phyloP scores from a whole-genome alignment of 1,140 invertebrate genomes.

The Calephelis nemesis region DNA sequence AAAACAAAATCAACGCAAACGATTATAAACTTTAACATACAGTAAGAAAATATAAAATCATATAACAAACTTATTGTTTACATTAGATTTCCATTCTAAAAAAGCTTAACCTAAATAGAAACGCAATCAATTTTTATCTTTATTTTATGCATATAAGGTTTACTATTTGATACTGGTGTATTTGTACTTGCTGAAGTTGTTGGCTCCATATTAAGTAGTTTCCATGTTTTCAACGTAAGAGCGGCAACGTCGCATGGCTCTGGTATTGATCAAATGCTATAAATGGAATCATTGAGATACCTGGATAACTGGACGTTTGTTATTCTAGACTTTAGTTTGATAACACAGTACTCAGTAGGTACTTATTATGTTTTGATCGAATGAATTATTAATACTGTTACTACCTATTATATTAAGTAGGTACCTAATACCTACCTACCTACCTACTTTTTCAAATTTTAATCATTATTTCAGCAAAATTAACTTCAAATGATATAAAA shows the following conservation, averaged over 20 bases:
- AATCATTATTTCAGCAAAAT: too few species aligned
- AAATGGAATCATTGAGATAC: constrained; percentile 39
- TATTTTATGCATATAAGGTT: constrained; percentile 10
- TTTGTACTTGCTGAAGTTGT: constrained; percentile 11
- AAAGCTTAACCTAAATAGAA: constrained; percentile 12
- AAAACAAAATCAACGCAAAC: constrained; percentile 26
- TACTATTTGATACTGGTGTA: background rate
- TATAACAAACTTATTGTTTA: constrained; percentile 33
- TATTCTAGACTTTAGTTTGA: constrained; percentile 6
- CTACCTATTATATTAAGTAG: too few species aligned
- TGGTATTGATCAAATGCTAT: constrained; percentile 48
- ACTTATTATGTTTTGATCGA: too few species aligned
- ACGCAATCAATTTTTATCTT: constrained; percentile 9
- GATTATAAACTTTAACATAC: constrained; percentile 20
- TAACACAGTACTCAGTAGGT: too few species aligned
- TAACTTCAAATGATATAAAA: too few species aligned
- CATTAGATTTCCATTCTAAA: constrained; percentile 30
- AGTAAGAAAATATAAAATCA: constrained; percentile 2
- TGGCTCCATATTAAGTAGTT: constrained; percentile 15
- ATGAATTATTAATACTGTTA: too few species aligned
- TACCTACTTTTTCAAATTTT: too few species aligned
- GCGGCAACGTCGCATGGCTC: constrained; percentile 45
- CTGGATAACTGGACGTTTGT: constrained; percentile 12
- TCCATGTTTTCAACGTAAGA: constrained; percentile 43
- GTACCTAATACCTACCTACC: too few species aligned